Conservation (phyloP, 1,140 invertebrate genomes). For the Phocides pigmalion region DNA sequence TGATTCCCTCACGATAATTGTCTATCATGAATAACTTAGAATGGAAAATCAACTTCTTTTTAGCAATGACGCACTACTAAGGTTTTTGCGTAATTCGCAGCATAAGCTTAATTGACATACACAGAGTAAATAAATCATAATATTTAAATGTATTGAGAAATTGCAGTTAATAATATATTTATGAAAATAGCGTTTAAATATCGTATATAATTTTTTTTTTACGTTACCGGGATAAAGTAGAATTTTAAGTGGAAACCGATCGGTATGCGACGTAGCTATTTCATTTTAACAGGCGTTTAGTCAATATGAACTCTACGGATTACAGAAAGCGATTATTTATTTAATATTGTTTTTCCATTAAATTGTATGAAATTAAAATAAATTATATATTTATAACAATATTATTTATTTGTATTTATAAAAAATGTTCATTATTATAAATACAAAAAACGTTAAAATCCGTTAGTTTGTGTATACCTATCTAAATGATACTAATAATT, state of each 20-base stretch:
- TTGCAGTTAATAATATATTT: not conserved
- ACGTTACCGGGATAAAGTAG: no score
- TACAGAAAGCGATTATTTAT: no score
- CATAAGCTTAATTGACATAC: not conserved
- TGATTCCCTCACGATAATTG: slow-evolving; percentile 41
- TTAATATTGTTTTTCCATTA: not conserved
- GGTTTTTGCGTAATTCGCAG: not conserved
- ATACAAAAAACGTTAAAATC: no score
- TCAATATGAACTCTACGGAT: no score
- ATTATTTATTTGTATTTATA: no score
- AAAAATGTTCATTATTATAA: no score
- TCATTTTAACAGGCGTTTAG: slow-evolving; percentile 27
- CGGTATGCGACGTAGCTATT: slow-evolving; percentile 26
- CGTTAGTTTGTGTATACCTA: no score
- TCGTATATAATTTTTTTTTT: no score
- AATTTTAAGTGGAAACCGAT: not conserved
- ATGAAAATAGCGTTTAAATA: not conserved
- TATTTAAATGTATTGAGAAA: not conserved
- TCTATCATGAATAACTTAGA: slow-evolving; percentile 43
- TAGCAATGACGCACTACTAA: slow-evolving; percentile 9
- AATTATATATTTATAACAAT: no score
- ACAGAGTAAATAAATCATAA: not conserved
- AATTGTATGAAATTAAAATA: not conserved
- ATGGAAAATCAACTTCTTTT: slow-evolving; percentile 20
- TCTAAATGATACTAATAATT: no score